Evolutionary conservation across 2,888 invertebrate genomes (phyloP).

Genomic region (Chrysomela aeneicollis): DNA sequence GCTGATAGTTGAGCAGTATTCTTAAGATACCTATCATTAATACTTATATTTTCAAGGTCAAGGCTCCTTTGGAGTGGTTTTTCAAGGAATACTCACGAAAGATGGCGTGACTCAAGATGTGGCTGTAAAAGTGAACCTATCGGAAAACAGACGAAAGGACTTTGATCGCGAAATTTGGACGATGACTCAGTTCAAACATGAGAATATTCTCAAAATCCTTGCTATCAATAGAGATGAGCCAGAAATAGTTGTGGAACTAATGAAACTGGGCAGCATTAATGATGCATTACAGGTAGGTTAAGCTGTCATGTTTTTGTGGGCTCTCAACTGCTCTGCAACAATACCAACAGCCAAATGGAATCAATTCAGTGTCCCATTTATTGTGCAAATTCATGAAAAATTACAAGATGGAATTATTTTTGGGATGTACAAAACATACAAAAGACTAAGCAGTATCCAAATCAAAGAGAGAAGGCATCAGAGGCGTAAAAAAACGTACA

Average conservation of each 20-base stretch:
- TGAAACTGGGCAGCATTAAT: conserved; percentile 16
- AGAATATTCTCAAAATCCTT: conserved; percentile 31
- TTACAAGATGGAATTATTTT: no score
- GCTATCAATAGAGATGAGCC: conserved; percentile 14
- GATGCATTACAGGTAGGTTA: conserved; percentile 11
- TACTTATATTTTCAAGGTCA: conserved; percentile 12
- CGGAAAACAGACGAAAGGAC: no score
- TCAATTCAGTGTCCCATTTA: no score
- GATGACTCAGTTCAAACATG: conserved; percentile 21
- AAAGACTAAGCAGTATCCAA: no score
- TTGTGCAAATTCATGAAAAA: no score
- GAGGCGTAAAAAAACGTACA: no score
- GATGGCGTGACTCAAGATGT: conserved; percentile 8
- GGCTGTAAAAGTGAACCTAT: conserved; percentile 23
- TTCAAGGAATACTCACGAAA: neutral
- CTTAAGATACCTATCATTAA: neutral
- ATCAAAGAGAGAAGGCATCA: no score
- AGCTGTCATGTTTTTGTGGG: no score
- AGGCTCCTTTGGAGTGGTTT: conserved; percentile 21
- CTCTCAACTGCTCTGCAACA: no score
- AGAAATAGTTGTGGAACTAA: conserved; percentile 24
- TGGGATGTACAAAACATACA: no score
- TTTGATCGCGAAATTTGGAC: conserved; percentile 21
- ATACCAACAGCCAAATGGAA: no score
- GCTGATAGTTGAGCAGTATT: no score